Conservation (phyloP, 2,113 vertebrate species). For the Saimiri boliviensis region DNA sequence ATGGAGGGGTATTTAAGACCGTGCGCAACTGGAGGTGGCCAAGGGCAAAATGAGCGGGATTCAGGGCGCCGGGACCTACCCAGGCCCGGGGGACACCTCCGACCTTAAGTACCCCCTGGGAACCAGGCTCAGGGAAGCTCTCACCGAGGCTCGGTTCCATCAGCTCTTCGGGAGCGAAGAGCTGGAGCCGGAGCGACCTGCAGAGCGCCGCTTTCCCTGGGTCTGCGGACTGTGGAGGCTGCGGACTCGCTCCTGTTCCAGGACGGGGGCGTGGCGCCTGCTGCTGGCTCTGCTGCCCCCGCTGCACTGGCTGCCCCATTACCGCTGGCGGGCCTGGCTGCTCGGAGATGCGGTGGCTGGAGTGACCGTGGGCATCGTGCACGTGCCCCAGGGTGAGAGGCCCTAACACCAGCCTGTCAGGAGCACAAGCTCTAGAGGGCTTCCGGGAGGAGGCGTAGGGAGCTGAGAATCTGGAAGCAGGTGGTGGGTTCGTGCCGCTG, state of each 20-base stretch:
- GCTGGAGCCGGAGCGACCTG: neutral
- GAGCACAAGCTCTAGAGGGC: neutral
- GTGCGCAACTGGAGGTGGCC: neutral
- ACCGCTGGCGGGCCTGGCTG: conserved; percentile 90
- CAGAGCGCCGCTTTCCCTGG: neutral
- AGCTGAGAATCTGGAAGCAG: neutral
- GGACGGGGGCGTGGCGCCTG: conserved; percentile 82
- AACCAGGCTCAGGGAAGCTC: conserved; percentile 66
- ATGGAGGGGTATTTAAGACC: conserved; percentile 45
- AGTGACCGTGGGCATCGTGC: conserved; percentile 92
- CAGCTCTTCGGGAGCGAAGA: conserved; percentile 57
- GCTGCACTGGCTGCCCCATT: conserved; percentile 90
- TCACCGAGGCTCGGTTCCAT: conserved; percentile 72
- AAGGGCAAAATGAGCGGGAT: conserved; percentile 56
- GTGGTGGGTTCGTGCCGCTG: neutral
- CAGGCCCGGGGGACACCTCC: neutral
- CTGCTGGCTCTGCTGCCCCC: conserved; percentile 88
- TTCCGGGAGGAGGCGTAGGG: neutral
- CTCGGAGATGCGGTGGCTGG: conserved; percentile 91
- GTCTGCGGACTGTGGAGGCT: conserved; percentile 77
- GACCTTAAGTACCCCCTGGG: conserved; percentile 34
- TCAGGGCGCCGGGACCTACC: neutral
- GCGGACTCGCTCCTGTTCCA: conserved; percentile 82
- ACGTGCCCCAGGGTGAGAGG: conserved; percentile 93
- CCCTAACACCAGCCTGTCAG: neutral